Evolutionary conservation across 2,797 vertebrate genomes (phyloP), one percentile per base, ranked within the genome.

Genomic region (Phalloptychus januarius): DNA sequence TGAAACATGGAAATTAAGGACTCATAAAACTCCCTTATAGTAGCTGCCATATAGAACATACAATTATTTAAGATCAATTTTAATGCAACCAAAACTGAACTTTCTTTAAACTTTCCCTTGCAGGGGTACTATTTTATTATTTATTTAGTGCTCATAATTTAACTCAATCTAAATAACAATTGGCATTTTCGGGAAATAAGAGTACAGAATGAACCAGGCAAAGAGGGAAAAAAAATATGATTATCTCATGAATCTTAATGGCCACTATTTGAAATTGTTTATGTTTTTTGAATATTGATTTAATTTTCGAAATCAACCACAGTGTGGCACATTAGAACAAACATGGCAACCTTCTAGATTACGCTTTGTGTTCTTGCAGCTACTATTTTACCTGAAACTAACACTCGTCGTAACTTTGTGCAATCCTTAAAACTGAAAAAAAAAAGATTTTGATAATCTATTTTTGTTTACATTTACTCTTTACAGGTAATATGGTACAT

Each of bases 301-400:
- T 25, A n/a, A 69, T 5, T 46, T 46, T 46, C 45, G 7, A 52
- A 52, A 52, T 52, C 7, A 31, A 70, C 25, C 25, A 44, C 28
- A 7, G 6, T 28, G 67, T 7, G 5, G 25, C 40, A 44, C 25
- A 45, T 45, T n/a, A 12, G 42, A 28, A n/a, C 67, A 45, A 44
- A 70, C 67, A 45, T 70, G 67, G 67, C 67, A 70, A 70, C 67
- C 40, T 70, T n/a, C 11, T n/a, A 44, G 36, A 44, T 70, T 45
- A 70, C 2, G 2, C 33, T 65, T 20, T 65, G 16, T 38, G 61
- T 7, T 65, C 33, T 18, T 33, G 61, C 61, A 10, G 7, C 33
- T 36, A 20, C 65, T 16, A 4, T n/a, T 69, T 69, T 42, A 42
- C 65, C 38, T 69, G 65, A n/a, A 67, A 69, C 23, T 31, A 61